Percentiles rank a stretch among this genome's conserved stretches.
These are phyloP conservation scores for Chinchilla lanigera DNA, from an alignment of 2,113 vertebrate genomes.

Conservation along the genomic window DNA sequence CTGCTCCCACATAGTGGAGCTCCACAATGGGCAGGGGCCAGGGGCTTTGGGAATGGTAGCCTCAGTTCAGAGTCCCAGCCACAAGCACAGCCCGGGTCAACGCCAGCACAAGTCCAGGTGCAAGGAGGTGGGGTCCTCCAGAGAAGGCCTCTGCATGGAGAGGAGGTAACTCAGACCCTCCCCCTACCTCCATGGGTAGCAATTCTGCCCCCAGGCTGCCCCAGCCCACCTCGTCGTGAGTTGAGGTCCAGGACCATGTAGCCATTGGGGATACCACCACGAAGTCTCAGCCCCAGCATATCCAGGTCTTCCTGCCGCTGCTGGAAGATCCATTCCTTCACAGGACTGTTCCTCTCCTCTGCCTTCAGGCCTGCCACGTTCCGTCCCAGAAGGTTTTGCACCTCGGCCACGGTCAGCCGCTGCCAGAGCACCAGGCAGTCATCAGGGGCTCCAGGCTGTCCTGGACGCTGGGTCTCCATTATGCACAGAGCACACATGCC, in stretches of 20 bases:
- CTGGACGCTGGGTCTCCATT: neutral
- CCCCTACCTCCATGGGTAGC: accelerated
- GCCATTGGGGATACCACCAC: conserved; percentile 79
- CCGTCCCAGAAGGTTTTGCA: conserved; percentile 80
- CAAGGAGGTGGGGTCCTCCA: neutral
- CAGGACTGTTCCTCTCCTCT: neutral
- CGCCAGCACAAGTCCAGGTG: neutral
- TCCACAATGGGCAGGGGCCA: neutral
- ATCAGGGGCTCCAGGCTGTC: neutral
- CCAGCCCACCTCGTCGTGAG: conserved; percentile 29
- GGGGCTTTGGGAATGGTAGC: accelerated
- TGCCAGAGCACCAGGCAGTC: neutral
- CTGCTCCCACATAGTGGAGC: neutral
- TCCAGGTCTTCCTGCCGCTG: conserved; percentile 82
- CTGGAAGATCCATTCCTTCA: conserved; percentile 73
- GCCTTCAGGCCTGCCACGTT: conserved; percentile 53
- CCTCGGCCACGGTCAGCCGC: conserved; percentile 76
- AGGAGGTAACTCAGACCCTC: neutral
- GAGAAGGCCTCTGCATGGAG: conserved; percentile 18
- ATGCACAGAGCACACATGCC: neutral
- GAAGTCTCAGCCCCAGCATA: conserved; percentile 68
- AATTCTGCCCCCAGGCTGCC: neutral
- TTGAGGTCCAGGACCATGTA: conserved; percentile 77
- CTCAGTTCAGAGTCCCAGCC: neutral
- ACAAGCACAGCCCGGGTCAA: neutral